phyloP scores from a whole-genome alignment of 2,113 vertebrate species.

The Meles meles region DNA sequence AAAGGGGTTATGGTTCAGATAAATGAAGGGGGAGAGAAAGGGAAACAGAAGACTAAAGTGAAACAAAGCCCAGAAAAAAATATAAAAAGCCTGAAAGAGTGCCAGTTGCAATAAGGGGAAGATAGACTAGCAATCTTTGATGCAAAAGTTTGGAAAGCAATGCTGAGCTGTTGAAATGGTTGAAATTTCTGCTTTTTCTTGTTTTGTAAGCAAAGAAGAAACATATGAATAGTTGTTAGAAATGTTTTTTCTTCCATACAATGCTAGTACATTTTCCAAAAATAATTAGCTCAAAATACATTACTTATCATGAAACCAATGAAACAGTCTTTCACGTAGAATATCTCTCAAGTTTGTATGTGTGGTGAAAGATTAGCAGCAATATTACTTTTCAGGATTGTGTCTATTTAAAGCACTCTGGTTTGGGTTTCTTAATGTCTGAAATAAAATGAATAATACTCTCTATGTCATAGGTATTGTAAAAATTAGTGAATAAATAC shows the following conservation, averaged over 20 bases:
- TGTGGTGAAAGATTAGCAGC: background rate
- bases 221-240: background rate
- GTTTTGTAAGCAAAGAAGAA: constrained; percentile 12
- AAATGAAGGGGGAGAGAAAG: background rate
- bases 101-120: background rate
- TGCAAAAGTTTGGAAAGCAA: background rate
- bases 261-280: background rate
- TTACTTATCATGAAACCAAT: background rate
- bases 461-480: background rate
- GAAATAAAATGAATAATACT: background rate
- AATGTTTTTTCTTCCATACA: background rate
- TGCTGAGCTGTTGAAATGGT: background rate
- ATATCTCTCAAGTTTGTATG: background rate
- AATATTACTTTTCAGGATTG: background rate
- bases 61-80: background rate
- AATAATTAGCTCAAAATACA: background rate
- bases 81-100: background rate
- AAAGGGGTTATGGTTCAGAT: background rate
- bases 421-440: constrained; percentile 2
- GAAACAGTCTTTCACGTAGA: background rate
- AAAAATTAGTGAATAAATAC: constrained; percentile 25
- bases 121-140: background rate
- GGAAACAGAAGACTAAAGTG: background rate
- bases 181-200: background rate
- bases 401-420: background rate